phyloP scores from a whole-genome alignment of 2,888 invertebrate species.

The Cyclophora albipunctata region DNA sequence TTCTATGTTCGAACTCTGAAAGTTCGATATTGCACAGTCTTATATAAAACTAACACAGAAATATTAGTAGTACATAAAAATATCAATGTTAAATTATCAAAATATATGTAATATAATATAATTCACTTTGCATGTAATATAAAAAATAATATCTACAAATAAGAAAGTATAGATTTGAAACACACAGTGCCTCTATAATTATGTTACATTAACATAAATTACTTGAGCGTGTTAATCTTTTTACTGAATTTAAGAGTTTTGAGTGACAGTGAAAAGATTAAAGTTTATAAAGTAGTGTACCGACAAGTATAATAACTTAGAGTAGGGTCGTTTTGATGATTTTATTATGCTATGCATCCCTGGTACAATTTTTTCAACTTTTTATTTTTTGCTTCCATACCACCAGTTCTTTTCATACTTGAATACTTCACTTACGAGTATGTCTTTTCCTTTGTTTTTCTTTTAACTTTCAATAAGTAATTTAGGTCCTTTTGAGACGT shows the following conservation, averaged over 20 bases:
- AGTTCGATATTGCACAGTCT: slow-evolving; percentile 15
- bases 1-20: slow-evolving; percentile 20
- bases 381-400: slow-evolving; percentile 19
- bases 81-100: slow-evolving; percentile 1
- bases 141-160: slow-evolving; percentile 33
- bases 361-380: slow-evolving; percentile 45
- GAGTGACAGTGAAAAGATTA: slow-evolving; percentile 57
- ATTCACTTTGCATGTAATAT: slow-evolving; percentile 41
- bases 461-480: slow-evolving; percentile 28
- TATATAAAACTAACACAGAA: slow-evolving; percentile 14
- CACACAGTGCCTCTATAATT: slow-evolving; percentile 77
- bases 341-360: slow-evolving; percentile 46
- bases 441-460: slow-evolving; percentile 29
- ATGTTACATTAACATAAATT: slow-evolving; percentile 77
- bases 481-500: slow-evolving; percentile 45
- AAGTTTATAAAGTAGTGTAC: slow-evolving; percentile 62
- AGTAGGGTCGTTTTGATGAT: slow-evolving; percentile 26
- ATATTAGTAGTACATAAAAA: neutral
- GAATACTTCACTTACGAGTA: slow-evolving; percentile 37
- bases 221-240: slow-evolving; percentile 67
- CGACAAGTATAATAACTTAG: slow-evolving; percentile 57
- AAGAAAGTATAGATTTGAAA: slow-evolving; percentile 62
- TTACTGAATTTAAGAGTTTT: slow-evolving; percentile 39
- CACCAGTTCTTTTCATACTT: slow-evolving; percentile 1
- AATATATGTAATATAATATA: slow-evolving; percentile 33